Evolutionary conservation across 2,888 invertebrate species (phyloP), one percentile per base, ranked within the genome.

Genomic region (Xanthia togata): DNA sequence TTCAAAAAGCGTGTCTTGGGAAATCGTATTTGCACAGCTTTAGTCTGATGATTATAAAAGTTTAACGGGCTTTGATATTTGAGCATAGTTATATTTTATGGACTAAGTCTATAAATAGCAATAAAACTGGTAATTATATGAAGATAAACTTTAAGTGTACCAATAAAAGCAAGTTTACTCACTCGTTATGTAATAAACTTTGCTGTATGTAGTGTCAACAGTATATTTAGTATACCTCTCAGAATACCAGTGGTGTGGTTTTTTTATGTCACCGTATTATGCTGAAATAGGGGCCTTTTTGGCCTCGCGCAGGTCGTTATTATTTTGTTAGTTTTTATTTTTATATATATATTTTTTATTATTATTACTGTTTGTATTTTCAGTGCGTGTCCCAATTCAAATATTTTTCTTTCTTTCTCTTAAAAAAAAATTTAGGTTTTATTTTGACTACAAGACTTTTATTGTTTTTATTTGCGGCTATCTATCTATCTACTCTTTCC

Each of bases 11-110:
- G 55, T 84, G 84, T 84, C 69, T 84, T 80, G 62, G 64, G 68
- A 81, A 84, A 83, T 84, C 70, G 76, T 76, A 81, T 81, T 84
- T 83, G 44, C 62, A 26, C 85, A 76, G 85, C 76, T 81, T 81
- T 81, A 76, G 76, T 80, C 71, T 69, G 71, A 73, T 80, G 68
- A 70, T 76, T 76, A 84, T 71, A 84, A 73, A 84, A 84, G 73
- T 84, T 84, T 70, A 76, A 69, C 26, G 60, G 50, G 11, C 53
- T 84, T 84, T 81, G 70, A 76, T 83, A 81, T 75, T 81, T 57
- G 71, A 84, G 64, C 64, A 72, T 75, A 70, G 74, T 75, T 84
- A 72, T 74, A 69, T 80, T 84, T 82, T 69, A 80, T 80, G 57
- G 60, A 70, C 20, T 62, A 62, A 82, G 74, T 84, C 83, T 74